Base-by-base conservation (phyloP, 1,140 invertebrate species). In the Oscheius sp. region DNA sequence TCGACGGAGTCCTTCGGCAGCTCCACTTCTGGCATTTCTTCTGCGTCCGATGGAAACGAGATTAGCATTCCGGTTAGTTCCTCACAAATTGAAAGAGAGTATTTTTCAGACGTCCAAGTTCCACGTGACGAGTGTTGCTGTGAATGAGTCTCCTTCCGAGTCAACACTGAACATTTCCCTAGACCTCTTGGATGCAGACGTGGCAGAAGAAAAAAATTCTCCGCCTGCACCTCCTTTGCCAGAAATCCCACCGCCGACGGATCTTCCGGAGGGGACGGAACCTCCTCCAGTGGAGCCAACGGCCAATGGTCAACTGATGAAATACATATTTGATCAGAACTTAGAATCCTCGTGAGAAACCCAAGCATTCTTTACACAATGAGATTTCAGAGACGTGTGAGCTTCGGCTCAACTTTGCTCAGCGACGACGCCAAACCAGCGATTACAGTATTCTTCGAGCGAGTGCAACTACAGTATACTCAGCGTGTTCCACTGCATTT, bases 271-370 rank as follows among this genome's bases (percentile, higher is more conserved):
- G 7, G 38, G 28, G 15, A 58, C 59, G 7, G 58, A 63, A 15
- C 35, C 29, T 13, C 42, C 59, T 2, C 20, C 58, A 34, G 3
- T 36, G 36, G n/a, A 2, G 2, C 28, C 58, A 1, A 1, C 29
- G 3, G 42, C 58, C 3, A 26, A 61, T n/a, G 64, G 35, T 15
- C 38, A 71, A 29, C 42, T 71, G 3, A 32, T 71, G 46, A 65
- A 71, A 26, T 71, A 49, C 31, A 71, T 71, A 29, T 23, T 64
- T 29, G 59, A 71, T 36, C 63, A 58, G 20, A 45, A 64, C 38
- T 26, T 71, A 29, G 69, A 71, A 58, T 63, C 69, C 10, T 71
- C 69, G 69, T 71, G 15, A 71, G 69, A 62, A 32, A 45, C 29
- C 18, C 31, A 4, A 29, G 10, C 26, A 7, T 58, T 58, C 26